phyloP scores from a whole-genome alignment of 2,797 vertebrate genomes.

The Astyanax mexicanus region DNA sequence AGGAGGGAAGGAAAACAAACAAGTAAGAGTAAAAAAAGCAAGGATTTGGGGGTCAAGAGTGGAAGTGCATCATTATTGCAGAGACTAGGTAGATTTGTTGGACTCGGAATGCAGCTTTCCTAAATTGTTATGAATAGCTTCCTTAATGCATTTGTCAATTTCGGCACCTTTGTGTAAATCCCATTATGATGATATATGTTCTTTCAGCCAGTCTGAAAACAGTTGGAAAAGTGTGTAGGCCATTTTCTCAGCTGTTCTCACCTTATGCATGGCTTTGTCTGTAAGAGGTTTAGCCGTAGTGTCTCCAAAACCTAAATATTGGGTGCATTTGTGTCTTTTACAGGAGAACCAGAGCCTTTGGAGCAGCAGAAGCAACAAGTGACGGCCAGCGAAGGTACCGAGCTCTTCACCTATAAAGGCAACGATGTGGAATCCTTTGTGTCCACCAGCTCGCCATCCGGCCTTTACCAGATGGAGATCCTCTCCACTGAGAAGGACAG shows the following conservation, averaged over 20 bases:
- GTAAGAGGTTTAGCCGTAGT: not conserved
- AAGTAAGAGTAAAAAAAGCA: not conserved
- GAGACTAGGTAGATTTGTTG: constrained; percentile 2
- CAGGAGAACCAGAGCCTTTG: constrained; percentile 92
- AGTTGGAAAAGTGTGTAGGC: no score
- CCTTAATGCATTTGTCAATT: not conserved
- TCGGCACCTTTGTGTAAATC: no score
- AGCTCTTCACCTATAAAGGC: constrained; percentile 95
- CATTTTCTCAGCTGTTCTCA: no score
- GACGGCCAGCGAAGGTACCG: constrained; percentile 83
- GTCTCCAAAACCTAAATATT: constrained; percentile 36
- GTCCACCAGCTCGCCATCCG: constrained; percentile 89
- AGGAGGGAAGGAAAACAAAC: constrained; percentile 47
- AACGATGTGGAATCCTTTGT: constrained; percentile 95
- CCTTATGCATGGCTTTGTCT: not conserved
- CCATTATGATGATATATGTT: no score
- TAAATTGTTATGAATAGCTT: not conserved
- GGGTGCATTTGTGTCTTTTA: constrained; percentile 46
- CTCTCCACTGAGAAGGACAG: constrained; percentile 98
- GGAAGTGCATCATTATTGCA: constrained; percentile 23
- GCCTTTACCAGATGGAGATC: constrained; percentile 94
- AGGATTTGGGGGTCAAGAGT: constrained; percentile 17
- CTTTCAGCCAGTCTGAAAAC: no score
- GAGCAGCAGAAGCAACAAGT: constrained; percentile 94
- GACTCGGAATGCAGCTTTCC: constrained; percentile 6